A percentile compares a stretch with the other conserved stretches of the same genome.
phyloP scores from a whole-genome alignment of 2,797 vertebrate species.

The Phylloscopus collybita region DNA sequence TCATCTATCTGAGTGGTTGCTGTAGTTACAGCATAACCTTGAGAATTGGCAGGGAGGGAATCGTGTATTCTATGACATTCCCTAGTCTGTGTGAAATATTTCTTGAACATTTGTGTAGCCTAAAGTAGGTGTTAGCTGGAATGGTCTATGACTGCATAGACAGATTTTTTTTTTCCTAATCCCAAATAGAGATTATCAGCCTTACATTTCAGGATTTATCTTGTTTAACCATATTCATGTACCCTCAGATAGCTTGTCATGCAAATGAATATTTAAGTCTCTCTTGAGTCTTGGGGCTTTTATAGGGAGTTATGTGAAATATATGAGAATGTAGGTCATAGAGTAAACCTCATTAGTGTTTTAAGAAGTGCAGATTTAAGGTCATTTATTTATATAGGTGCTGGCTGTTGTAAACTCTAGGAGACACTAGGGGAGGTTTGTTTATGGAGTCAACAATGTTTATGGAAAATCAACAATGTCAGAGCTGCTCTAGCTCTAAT shows the following conservation, averaged over 20 bases:
- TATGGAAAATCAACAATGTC: slow-evolving; percentile 13
- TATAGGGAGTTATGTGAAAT: neutral
- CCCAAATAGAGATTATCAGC: neutral
- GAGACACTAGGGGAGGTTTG: neutral
- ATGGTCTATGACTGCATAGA: neutral
- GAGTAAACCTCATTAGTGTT: neutral
- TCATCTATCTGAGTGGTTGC: slow-evolving; percentile 6
- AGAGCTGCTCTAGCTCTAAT: neutral
- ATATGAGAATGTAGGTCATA: neutral
- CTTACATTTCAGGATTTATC: neutral
- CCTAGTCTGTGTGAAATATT: neutral
- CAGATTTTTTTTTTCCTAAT: neutral
- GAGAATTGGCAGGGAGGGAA: neutral
- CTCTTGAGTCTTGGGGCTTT: neutral
- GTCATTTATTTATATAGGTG: neutral
- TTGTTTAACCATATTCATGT: neutral
- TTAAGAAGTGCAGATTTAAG: neutral
- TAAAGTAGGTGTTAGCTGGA: neutral
- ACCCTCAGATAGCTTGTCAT: neutral
- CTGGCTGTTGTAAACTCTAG: neutral
- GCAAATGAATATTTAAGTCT: neutral
- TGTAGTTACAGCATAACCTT: slow-evolving; percentile 35
- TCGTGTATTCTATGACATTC: neutral
- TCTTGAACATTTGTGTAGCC: neutral
- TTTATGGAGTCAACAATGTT: neutral